Base-by-base conservation (phyloP, 2,797 vertebrate genomes). In the Molossus alvarezi region DNA sequence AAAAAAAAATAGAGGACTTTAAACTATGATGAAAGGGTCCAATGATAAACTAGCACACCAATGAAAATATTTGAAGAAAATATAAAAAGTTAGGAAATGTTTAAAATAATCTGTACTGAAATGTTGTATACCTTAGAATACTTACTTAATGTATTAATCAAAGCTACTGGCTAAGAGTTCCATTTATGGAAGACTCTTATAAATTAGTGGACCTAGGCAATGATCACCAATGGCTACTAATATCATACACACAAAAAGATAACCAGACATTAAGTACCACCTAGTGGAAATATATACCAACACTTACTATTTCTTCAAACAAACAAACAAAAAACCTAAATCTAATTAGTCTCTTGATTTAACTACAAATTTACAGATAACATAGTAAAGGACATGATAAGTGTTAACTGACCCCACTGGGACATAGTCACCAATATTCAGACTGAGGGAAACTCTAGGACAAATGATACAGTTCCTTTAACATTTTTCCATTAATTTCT, bases 61-160 rank as follows among this genome's bases (percentile, higher is more conserved):
- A 27, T n/a, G 58, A n/a, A 55, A 93, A 93, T 23, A 79, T 58
- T 29, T 58, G 41, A 18, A 80, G 65, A 90, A n/a, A 73, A 73
- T 73, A 73, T 55, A 93, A 80, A 80, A 90, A 58, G 13, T 79
- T 62, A 72, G 13, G 77, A 81, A 95, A 51, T 73, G 4, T 72
- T 92, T 89, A 85, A 72, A 82, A 41, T 75, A 87, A 87, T 41
- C 60, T 69, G 18, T 86, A 53, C 17, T 20, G 60, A 81, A n/a
- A 82, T 76, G 53, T 73, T 72, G 8, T 58, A 80, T 65, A 72
- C 62, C 33, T 41, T 82, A 88, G 60, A 91, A 95, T 76, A 95
- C 13, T 51, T 58, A 95, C 17, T 53, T 72, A 83, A 72, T 53
- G 67, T 53, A 67, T 21, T 88, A 71, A 23, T 18, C 23, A 89